Conservation (phyloP, 1,140 invertebrate species). For the Pachyrhynchus sulphureomaculatus region DNA sequence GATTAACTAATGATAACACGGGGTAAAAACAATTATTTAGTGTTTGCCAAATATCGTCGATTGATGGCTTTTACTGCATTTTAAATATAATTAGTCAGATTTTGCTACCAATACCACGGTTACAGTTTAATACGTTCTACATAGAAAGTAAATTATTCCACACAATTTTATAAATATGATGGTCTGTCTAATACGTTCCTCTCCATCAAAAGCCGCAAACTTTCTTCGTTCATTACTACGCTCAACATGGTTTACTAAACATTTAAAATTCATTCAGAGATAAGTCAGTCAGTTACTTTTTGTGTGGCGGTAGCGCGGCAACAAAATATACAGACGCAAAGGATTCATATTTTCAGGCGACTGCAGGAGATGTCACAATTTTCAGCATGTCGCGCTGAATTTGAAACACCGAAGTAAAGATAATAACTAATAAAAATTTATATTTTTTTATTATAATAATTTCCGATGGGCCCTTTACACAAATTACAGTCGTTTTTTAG, state of each 20-base stretch:
- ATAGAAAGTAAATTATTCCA: constrained; percentile 10
- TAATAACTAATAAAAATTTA: too few relatives aligned
- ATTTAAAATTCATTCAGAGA: constrained; percentile 1
- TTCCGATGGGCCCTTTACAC: constrained; percentile 41
- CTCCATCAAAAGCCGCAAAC: neutral
- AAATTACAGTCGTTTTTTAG: constrained; percentile 42
- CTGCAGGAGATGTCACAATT: neutral
- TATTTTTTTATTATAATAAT: too few relatives aligned
- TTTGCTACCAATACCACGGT: too few relatives aligned
- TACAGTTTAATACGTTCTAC: constrained; percentile 4
- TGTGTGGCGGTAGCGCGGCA: neutral
- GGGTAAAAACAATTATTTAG: too few relatives aligned
- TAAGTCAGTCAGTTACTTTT: neutral
- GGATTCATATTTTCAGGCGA: neutral
- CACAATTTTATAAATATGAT: neutral
- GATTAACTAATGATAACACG: too few relatives aligned
- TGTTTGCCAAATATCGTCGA: too few relatives aligned
- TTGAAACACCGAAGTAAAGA: too few relatives aligned
- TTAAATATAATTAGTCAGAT: too few relatives aligned
- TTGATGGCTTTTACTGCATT: too few relatives aligned
- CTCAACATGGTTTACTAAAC: constrained; percentile 1
- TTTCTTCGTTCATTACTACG: constrained; percentile 7
- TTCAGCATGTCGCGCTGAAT: neutral
- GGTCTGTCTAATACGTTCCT: neutral
- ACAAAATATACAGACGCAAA: neutral